Evolutionary conservation across 2,113 vertebrate genomes (phyloP), one percentile per base, ranked within the genome.

Genomic region (Phyllostomus hastatus): DNA sequence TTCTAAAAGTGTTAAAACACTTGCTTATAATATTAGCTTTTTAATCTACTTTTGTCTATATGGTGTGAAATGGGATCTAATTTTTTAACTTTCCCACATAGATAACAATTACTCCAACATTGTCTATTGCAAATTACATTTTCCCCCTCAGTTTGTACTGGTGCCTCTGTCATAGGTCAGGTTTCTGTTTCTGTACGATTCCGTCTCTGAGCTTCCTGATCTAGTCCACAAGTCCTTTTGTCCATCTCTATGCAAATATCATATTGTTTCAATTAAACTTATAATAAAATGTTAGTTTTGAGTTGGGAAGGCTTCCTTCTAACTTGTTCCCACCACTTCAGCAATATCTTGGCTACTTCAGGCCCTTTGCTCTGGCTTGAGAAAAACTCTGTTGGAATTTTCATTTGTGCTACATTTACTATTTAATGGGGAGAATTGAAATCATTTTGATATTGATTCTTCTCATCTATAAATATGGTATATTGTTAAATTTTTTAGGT

Each of bases 21-120:
- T 79, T 92, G 43, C 31, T 79, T 92, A 10, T 82, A 79, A 79
- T 28, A 84, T 90, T 73, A 79, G 31, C 14, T 96, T 92, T 93
- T 95, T 79, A 84, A 75, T 54, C 10, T 15, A 52, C 31, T 67
- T 54, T 41, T 80, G 54, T 70, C n/a, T 78, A 2, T 88, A 72
- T 66, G 46, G 10, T 69, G 35, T 93, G 54, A 95, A 93, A 48
- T 75, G 93, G 31, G 59, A 80, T 54, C 48, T 84, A 87, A 92
- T 87, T 67, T 6, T 35, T 11, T 7, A 35, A 83, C 76, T 41
- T 35, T 14, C 57, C 50, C 61, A 54, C 54, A n/a, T 50, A 38
- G 22, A 43, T 97, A 94, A 59, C 20, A 88, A 19, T 94, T 52
- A 50, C 57, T 33, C 22, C 26, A 94, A 66, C 5, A 64, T 92